phyloP scores from a whole-genome alignment of 1,140 invertebrate species.

The Euura saliciscinereae region DNA sequence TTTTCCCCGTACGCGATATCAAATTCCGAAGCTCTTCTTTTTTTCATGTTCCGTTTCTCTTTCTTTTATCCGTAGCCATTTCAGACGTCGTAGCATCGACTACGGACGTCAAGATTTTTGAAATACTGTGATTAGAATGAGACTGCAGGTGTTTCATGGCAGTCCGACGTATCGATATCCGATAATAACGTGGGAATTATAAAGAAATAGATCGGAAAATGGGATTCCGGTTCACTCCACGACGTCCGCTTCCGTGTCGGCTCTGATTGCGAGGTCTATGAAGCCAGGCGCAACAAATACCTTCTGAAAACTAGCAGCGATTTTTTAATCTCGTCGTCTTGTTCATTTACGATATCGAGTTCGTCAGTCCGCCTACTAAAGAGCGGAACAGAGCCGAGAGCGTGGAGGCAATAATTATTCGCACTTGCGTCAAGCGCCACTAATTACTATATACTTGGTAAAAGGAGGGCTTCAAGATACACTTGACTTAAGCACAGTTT shows the following conservation, averaged over 20 bases:
- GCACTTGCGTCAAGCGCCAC: not conserved
- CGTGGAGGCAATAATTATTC: not conserved
- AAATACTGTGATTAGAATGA: not conserved
- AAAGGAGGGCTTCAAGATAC: not conserved
- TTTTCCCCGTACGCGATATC: constrained; percentile 40
- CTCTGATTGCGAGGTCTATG: no score
- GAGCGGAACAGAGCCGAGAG: no score
- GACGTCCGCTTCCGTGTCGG: no score
- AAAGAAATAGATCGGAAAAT: not conserved
- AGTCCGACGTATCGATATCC: not conserved
- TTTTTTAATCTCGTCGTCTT: no score
- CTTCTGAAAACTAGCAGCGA: no score
- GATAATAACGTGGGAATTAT: not conserved
- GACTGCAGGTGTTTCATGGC: not conserved
- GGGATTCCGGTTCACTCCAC: not conserved
- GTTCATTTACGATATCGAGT: no score
- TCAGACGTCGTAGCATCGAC: not conserved
- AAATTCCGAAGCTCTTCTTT: constrained; percentile 33
- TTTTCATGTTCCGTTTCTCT: not conserved
- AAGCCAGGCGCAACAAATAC: no score
- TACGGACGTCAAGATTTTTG: not conserved
- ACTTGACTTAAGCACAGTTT: constrained; percentile 7
- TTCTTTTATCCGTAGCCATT: not conserved
- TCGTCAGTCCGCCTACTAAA: no score
- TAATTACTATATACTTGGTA: not conserved